Evolutionary conservation across 2,113 vertebrate species (phyloP), one percentile per base, ranked within the genome.

Genomic region (Nannobrachium achirus): DNA sequence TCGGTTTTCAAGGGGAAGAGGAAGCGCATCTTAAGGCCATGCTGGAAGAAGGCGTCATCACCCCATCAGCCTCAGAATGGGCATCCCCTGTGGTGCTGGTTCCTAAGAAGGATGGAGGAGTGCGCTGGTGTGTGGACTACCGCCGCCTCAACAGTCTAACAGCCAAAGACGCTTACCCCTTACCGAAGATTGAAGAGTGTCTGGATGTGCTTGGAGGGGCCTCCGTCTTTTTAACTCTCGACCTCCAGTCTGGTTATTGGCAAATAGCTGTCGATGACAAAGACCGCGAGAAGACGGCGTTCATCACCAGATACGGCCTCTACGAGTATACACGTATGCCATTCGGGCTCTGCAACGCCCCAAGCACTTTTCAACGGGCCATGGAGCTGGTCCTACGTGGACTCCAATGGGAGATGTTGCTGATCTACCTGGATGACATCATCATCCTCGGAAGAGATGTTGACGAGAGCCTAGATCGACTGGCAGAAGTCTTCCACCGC

Each of bases 81-180:
- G 65, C 66, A 1, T 78, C 66, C 2, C 79, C 76, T 2, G 50
- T 75, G 0, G 71, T 71, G 3, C 8, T 75, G 1, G 63, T 71
- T 2, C 4, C 13, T 0, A 79, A 79, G 62, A 82, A 79, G 25
- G 56, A 73, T 61, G 76, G 71, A 10, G 48, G 56, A 0, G 69
- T 76, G 1, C 10, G 42, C 0, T 63, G 52, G 66, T 80, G 72
- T 53, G 16, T 79, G 0, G 77, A 80, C 10, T 71, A 82, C 48
- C 7, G 53, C 0, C 4, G 14, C 2, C 55, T 80, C 0, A 82
- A 82, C n/a, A 46, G 25, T 18, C 14, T 64, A 8, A 79, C 71
- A 10, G 4, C 18, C 3, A 79, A 74, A 10, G 61, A 79, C 51
- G 70, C 76, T 10, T 70, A 69, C 49, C 67, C 67, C 8, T 63